These are phyloP conservation scores for Araneus ventricosus DNA, from an alignment of 1,140 invertebrate genomes.

Conservation along the genomic window DNA sequence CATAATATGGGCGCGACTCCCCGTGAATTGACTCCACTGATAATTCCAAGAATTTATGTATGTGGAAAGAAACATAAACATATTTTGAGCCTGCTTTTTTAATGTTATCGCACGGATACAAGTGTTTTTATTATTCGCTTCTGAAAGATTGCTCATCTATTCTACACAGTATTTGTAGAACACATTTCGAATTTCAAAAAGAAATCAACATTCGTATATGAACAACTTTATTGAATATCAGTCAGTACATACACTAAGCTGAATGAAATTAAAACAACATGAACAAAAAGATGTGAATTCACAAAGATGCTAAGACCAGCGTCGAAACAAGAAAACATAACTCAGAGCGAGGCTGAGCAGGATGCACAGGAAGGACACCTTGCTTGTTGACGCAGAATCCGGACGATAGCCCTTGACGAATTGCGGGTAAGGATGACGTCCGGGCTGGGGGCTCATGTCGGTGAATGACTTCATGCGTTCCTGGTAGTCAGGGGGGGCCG, in stretches of 20 bases:
- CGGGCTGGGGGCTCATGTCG: background rate
- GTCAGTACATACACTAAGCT: background rate
- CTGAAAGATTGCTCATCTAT: no score
- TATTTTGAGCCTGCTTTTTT: no score
- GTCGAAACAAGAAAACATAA: background rate
- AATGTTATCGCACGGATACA: no score
- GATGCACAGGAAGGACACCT: background rate
- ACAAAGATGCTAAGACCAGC: background rate
- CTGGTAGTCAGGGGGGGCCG: background rate
- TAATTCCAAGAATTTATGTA: no score
- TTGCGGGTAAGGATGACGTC: slow-evolving; percentile 10
- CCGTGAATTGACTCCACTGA: no score
- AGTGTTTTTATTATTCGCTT: no score
- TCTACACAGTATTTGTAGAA: no score
- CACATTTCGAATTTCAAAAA: no score
- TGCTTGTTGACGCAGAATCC: background rate
- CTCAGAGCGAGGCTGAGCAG: background rate
- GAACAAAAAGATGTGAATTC: background rate
- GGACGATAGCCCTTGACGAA: slow-evolving; percentile 62
- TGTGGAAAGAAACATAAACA: no score
- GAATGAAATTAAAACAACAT: slow-evolving; percentile 16
- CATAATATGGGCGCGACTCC: no score
- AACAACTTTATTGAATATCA: background rate
- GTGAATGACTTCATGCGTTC: slow-evolving; percentile 4
- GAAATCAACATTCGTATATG: no score